Evolutionary conservation across 2,113 vertebrate species (phyloP).

Genomic region (Macrotus californicus): DNA sequence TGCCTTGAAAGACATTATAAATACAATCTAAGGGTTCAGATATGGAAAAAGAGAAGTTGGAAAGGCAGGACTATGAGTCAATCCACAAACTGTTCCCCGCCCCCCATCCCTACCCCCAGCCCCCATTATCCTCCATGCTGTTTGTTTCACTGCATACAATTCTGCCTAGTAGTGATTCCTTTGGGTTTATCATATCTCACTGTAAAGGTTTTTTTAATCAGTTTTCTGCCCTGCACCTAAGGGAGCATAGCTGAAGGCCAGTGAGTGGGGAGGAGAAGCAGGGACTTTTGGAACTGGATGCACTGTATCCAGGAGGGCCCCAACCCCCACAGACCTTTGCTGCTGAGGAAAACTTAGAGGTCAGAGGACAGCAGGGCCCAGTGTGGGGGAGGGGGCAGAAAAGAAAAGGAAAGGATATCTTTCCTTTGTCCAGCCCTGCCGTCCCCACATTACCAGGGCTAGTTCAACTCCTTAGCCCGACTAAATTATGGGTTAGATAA

Average conservation of each 20-base stretch:
- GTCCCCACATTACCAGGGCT: not conserved
- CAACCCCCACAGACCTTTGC: not conserved
- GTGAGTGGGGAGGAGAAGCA: not conserved
- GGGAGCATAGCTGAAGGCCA: not conserved
- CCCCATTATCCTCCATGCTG: not conserved
- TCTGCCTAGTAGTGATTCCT: not conserved
- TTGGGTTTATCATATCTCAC: not conserved
- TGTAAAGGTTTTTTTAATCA: not conserved
- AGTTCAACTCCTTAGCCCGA: not conserved
- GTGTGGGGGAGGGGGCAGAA: not conserved
- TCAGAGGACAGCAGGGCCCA: not conserved
- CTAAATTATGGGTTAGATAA: slow-evolving; percentile 32
- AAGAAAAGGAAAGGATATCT: not conserved
- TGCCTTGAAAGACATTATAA: not conserved
- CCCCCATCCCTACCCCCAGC: too few relatives aligned
- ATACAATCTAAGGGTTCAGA: not conserved
- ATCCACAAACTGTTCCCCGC: not conserved
- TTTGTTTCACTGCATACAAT: not conserved
- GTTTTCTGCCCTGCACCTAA: not conserved
- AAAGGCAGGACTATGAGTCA: not conserved
- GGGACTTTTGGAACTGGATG: not conserved
- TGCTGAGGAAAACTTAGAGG: not conserved
- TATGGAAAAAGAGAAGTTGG: not conserved
- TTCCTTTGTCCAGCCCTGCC: not conserved
- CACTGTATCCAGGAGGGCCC: not conserved